A percentile compares a stretch with the other conserved stretches of the same genome.
Conservation (phyloP, 2,113 vertebrate species). For the Tretioscincus oriximinensis region DNA sequence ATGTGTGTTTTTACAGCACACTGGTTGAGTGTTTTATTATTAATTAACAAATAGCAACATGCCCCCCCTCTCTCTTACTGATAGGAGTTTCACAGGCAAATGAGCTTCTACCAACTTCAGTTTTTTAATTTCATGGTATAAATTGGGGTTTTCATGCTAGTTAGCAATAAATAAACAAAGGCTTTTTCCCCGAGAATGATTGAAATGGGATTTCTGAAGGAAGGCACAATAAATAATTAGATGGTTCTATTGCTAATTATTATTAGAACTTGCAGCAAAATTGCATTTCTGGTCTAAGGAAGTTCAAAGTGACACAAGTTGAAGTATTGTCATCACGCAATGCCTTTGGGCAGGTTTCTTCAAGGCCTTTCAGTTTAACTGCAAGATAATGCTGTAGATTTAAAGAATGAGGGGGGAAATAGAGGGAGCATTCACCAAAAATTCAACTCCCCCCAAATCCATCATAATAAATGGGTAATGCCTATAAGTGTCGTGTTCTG, state of each 20-base stretch:
- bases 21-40: slow-evolving; percentile 65
- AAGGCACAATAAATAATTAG: slow-evolving; percentile 66
- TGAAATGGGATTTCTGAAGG: slow-evolving; percentile 70
- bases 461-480: neutral
- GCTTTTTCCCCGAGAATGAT: slow-evolving; percentile 47
- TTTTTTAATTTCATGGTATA: slow-evolving; percentile 73
- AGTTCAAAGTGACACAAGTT: slow-evolving; percentile 58
- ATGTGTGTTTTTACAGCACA: slow-evolving; percentile 13
- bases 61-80: slow-evolving; percentile 56
- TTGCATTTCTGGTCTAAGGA: slow-evolving; percentile 58
- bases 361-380: slow-evolving; percentile 45
- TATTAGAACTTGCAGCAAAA: slow-evolving; percentile 59
- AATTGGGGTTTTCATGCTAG: slow-evolving; percentile 67
- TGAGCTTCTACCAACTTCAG: slow-evolving; percentile 59
- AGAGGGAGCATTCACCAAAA: no score
- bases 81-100: slow-evolving; percentile 64
- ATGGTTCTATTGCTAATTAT: slow-evolving; percentile 66
- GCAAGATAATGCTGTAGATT: slow-evolving; percentile 17
- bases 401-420: neutral
- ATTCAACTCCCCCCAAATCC: neutral
- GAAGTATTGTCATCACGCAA: slow-evolving; percentile 46
- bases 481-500: no score
- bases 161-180: slow-evolving; percentile 71
- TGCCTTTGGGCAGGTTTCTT: slow-evolving; percentile 53
- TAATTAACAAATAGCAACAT: slow-evolving; percentile 68